Evolutionary conservation across 2,113 vertebrate genomes (phyloP), one percentile per base, ranked within the genome.

Genomic region (Notiomystis cincta): DNA sequence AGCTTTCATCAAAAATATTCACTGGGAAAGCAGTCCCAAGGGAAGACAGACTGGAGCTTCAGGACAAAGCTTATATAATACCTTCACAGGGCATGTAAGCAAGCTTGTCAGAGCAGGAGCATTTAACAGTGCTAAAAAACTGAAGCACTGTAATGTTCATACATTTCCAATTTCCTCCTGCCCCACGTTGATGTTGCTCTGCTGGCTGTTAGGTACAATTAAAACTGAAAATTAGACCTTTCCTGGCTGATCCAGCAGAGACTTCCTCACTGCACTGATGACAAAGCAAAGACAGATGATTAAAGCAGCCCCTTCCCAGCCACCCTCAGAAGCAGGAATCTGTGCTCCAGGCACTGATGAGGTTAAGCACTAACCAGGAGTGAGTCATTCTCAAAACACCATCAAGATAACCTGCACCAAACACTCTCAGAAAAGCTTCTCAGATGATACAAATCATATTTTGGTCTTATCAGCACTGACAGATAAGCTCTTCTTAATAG

Each of bases 401-500:
- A 93, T 73, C 88, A 54, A 83, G 80, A 90, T 90, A 88, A 90
- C 50, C 78, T 70, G 71, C 62, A 80, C n/a, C 42, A 90, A 90
- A 83, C 3, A 58, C 35, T 40, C 67, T 83, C 82, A 66, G 90
- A 30, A 70, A 83, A 86, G 71, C 67, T 65, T 69, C 50, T 69
- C 45, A 11, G 15, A 53, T 0, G 10, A 87, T 51, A 79, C 37
- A 54, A 87, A 94, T 88, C 66, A 50, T 77, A 90, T 57, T 87
- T 71, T 13, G 8, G 54, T 64, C 85, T 86, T 90, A 95, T 62
- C 92, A 81, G 77, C 23, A 33, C 48, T 27, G 60, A 56, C 64
- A 95, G 75, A 90, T 90, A 89, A 97, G 37, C 28, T 57, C 42
- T 76, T 85, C 62, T 42, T 73, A 92, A 50, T 19, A 95, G 86